phyloP scores from a whole-genome alignment of 2,113 vertebrate species.

The Bujurquina vittata region DNA sequence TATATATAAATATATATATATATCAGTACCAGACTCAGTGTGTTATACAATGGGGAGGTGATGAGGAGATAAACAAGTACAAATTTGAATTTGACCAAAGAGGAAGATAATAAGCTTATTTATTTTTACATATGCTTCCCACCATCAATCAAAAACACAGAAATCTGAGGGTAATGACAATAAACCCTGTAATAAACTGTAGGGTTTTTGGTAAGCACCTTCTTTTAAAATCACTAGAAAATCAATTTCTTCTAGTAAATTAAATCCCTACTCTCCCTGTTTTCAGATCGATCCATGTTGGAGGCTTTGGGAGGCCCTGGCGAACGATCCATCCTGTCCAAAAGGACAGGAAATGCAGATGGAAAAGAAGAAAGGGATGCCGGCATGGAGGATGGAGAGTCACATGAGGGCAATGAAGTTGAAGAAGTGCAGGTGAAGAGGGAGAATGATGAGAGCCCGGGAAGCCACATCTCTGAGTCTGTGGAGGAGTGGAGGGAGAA shows the following conservation, averaged over 20 bases:
- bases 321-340: slow-evolving; percentile 64
- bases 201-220: background rate
- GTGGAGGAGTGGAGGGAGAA: slow-evolving; percentile 56
- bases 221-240: slow-evolving; percentile 27
- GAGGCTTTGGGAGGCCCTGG: slow-evolving; percentile 70
- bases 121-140: background rate
- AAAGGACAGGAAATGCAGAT: slow-evolving; percentile 23
- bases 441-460: slow-evolving; percentile 32
- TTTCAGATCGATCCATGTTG: slow-evolving; percentile 78
- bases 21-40: background rate
- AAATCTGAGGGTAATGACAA: background rate
- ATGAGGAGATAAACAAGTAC: background rate
- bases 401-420: slow-evolving; percentile 57
- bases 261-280: slow-evolving; percentile 32
- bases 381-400: slow-evolving; percentile 2
- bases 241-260: slow-evolving; percentile 55
- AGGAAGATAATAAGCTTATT: background rate
- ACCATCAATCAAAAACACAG: background rate
- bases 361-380: slow-evolving; percentile 57
- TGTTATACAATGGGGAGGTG: background rate
- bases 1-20: too few relatives aligned
- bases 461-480: slow-evolving; percentile 47
- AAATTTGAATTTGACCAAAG: background rate
- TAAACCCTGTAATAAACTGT: background rate
- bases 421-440: slow-evolving; percentile 21